Evolutionary conservation across 1,140 invertebrate genomes (phyloP), one percentile per base, ranked within the genome.

Genomic region (Drosophila orena): DNA sequence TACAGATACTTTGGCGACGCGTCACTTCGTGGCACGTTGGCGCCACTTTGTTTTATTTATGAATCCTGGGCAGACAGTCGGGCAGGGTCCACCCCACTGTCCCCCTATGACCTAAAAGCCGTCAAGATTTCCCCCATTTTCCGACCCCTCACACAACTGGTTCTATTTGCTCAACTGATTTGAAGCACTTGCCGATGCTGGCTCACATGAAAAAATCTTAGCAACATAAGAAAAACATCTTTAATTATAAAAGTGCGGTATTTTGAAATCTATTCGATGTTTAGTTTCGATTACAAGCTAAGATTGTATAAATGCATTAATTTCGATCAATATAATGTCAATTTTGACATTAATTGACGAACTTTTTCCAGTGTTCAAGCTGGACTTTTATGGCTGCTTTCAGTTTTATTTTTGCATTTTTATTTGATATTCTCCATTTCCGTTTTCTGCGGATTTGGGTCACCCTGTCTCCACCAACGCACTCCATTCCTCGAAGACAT

Each of bases 1-100:
- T 66, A 30, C 47, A 66, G 57, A 70, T 40, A 55, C 54, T 34
- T 35, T 40, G 52, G 58, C 75, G 65, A 71, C 66, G 84, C 83
- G 83, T 88, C 83, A 83, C 66, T 89, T 83, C 83, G 74, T 68
- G 62, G 72, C 72, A 72, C 50, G 56, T 69, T 77, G 83, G 83
- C 83, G 83, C 83, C 83, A 89, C 61, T 88, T 88, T 77, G 72
- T 83, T 79, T 83, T 88, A 88, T 88, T 88, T 89, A 89, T 88
- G 83, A 88, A 72, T 81, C 42, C 57, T 42, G 65, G 66, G 59
- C 49, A 78, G 81, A 73, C 70, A 64, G 59, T 68, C 57, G 66
- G 64, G 66, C 65, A 64, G 74, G 53, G 62, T 34, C 30, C 42
- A 44, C 6, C 24, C 34, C 55, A 6, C 49, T 49, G 47, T 20